phyloP scores from a whole-genome alignment of 2,113 vertebrate species.

The Pica pica region DNA sequence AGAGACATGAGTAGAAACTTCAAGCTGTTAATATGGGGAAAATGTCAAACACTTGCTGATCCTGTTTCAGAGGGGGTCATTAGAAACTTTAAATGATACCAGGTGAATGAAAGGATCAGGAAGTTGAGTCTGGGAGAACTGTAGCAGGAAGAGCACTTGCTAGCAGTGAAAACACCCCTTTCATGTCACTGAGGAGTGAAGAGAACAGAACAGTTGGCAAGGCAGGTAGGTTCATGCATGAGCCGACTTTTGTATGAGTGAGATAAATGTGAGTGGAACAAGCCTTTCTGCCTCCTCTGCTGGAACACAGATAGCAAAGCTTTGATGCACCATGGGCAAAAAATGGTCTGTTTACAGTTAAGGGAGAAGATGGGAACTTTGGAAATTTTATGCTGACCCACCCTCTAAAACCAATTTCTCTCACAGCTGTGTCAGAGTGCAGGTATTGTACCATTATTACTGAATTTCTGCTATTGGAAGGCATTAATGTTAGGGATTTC shows the following conservation, averaged over 20 bases:
- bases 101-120: not conserved
- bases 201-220: not conserved
- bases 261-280: not conserved
- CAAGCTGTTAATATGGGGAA: not conserved
- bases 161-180: not conserved
- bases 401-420: not conserved
- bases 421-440: not conserved
- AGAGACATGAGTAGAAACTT: not conserved
- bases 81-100: not conserved
- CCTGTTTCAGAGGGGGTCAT: not conserved
- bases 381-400: not conserved
- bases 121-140: not conserved
- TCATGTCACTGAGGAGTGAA: not conserved
- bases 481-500: not conserved
- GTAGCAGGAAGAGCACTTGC: not conserved
- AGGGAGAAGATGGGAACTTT: not conserved
- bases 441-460: not conserved
- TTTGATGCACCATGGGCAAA: not conserved
- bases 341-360: not conserved
- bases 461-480: not conserved
- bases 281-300: not conserved
- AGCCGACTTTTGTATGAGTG: fast-evolving
- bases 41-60: not conserved
- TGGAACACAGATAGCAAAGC: not conserved
- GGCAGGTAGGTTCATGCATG: not conserved